Percentiles rank a stretch among this genome's conserved stretches.
These are phyloP conservation scores for Pipistrellus kuhlii DNA, from an alignment of 2,797 vertebrate genomes.

Conservation along the genomic window DNA sequence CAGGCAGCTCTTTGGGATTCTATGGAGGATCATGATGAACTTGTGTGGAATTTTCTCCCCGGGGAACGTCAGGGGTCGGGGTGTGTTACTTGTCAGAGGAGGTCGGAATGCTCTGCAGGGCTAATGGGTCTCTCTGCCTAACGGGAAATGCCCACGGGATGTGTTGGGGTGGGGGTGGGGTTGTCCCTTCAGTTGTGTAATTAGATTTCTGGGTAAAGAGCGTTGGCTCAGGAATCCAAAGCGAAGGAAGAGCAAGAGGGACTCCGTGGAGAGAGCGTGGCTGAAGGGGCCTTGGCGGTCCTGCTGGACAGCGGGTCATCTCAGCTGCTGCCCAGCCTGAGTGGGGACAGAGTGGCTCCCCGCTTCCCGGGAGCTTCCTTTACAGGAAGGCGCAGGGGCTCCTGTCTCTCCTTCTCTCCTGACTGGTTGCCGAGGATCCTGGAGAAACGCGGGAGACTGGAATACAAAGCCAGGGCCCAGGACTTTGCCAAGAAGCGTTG, in stretches of 20 bases:
- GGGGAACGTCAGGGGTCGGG: slow-evolving; percentile 20
- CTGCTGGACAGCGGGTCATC: neutral
- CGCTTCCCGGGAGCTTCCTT: neutral
- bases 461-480: neutral
- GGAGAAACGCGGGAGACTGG: neutral
- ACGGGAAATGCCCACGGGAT: slow-evolving; percentile 19
- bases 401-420: neutral
- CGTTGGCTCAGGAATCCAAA: neutral
- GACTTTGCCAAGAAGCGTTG: neutral
- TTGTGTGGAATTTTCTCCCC: slow-evolving; percentile 59
- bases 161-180: neutral
- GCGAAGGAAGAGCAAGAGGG: neutral
- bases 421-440: neutral
- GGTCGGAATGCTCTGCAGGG: slow-evolving; percentile 39
- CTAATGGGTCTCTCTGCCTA: slow-evolving; percentile 8
- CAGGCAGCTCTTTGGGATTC: neutral
- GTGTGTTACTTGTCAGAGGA: slow-evolving; percentile 12
- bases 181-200: neutral
- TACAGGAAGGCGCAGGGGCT: neutral
- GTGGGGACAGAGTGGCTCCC: neutral
- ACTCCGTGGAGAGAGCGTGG: neutral
- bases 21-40: slow-evolving; percentile 25
- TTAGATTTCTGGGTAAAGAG: neutral
- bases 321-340: neutral
- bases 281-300: neutral